Evolutionary conservation across 2,113 vertebrate species (phyloP), one percentile per base, ranked within the genome.

Genomic region (Xiphophorus couchianus): DNA sequence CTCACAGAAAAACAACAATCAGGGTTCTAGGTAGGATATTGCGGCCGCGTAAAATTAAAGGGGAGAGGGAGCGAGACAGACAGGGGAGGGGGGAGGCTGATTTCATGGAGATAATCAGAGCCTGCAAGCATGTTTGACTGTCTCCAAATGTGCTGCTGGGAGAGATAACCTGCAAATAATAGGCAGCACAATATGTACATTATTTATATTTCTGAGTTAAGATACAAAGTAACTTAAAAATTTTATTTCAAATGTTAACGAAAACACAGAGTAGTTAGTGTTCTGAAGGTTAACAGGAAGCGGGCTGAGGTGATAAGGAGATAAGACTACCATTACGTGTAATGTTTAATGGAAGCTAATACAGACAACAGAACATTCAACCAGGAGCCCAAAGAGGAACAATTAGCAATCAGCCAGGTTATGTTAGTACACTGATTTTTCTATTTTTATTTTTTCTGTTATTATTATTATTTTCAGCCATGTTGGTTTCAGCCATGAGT

Each of bases 251-350:
- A 62, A 77, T 66, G 84, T 63, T 72, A 51, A 63, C 10, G 35
- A 62, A 37, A 60, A 74, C 77, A 68, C 64, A 5, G 33, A 5
- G 63, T 63, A 62, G 66, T 33, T 63, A 62, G 66, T 33, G n/a
- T 62, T 3, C 17, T 15, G 73, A 71, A 83, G 71, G 87, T 88
- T 87, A 80, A 87, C 35, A 35, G 66, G 71, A 68, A 61, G 78
- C 31, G 25, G 87, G 77, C 35, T 63, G 82, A 89, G 82, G 27
- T 83, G 88, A 80, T 83, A 84, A 77, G 13, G 42, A 90, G 87
- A 91, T 94, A 90, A 91, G 90, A 93, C 89, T 84, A 90, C 83
- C 86, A 79, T 89, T 90, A 82, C 86, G 83, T 65, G 60, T 33
- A 68, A 82, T 86, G 85, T 85, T 75, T 88, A 85, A 88, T 77